Evolutionary conservation across 1,140 invertebrate genomes (phyloP).

Genomic region (Bombus breviceps): DNA sequence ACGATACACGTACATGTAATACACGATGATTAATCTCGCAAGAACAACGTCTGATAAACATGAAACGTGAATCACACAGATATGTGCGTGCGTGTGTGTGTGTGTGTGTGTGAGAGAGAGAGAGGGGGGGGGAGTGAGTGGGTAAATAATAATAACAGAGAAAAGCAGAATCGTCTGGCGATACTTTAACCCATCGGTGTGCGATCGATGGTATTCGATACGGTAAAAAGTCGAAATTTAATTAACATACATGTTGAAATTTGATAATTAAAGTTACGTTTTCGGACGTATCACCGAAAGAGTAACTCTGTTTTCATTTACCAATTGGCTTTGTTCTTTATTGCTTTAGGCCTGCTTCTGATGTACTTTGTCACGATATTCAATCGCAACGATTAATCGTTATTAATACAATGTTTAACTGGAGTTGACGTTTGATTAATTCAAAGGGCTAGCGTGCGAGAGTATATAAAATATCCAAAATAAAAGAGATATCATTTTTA

Average conservation of each 20-base stretch:
- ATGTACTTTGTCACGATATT: too few species aligned
- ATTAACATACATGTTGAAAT: too few species aligned
- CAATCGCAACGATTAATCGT: too few species aligned
- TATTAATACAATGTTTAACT: neutral
- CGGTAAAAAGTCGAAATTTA: neutral
- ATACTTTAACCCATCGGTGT: neutral
- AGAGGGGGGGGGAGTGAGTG: too few species aligned
- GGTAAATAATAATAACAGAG: neutral
- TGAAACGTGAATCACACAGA: neutral
- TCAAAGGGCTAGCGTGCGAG: too few species aligned
- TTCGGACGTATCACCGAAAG: neutral
- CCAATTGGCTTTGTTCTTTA: neutral
- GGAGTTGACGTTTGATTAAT: too few species aligned
- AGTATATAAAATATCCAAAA: too few species aligned
- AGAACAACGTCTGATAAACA: slow-evolving; percentile 2
- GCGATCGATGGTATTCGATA: neutral
- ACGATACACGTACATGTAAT: neutral
- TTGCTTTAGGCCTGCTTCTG: too few species aligned
- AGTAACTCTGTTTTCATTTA: neutral
- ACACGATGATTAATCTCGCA: slow-evolving; percentile 24
- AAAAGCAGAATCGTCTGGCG: neutral
- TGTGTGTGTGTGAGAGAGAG: too few species aligned
- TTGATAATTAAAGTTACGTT: neutral
- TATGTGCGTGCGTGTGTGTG: too few species aligned
- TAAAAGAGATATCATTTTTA: neutral